These are phyloP conservation scores for Ellobium chinense DNA, from an alignment of 2,888 invertebrate species.

Conservation along the genomic window DNA sequence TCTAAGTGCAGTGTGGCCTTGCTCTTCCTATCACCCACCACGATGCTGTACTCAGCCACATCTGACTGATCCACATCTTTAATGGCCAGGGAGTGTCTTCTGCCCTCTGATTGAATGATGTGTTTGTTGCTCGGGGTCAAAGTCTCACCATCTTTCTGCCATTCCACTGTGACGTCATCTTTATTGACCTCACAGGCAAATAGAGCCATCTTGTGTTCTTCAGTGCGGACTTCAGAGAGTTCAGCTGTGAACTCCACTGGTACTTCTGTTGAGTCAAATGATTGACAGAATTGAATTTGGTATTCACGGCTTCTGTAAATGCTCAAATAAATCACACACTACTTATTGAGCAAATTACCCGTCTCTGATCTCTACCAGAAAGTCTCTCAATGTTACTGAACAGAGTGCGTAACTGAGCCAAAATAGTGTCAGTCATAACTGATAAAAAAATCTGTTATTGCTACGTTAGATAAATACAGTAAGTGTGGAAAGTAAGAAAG, in stretches of 20 bases:
- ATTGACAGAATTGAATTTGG: not conserved
- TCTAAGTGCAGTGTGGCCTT: constrained; percentile 89
- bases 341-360: too few relatives aligned
- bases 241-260: constrained; percentile 72
- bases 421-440: too few relatives aligned
- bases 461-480: too few relatives aligned
- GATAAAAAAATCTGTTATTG: too few relatives aligned
- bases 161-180: constrained; percentile 72
- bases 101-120: constrained; percentile 63
- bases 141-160: constrained; percentile 73
- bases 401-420: too few relatives aligned
- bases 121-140: constrained; percentile 72
- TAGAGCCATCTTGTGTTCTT: constrained; percentile 71
- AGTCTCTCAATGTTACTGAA: too few relatives aligned
- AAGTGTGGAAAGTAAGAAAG: too few relatives aligned
- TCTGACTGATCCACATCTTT: constrained; percentile 89
- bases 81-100: constrained; percentile 89
- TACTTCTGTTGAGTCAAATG: constrained; percentile 60
- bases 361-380: too few relatives aligned
- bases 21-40: constrained; percentile 85
- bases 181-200: constrained; percentile 75
- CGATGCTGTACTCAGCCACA: constrained; percentile 90
- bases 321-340: too few relatives aligned
- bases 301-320: too few relatives aligned
- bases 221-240: constrained; percentile 67